Evolutionary conservation across 1,140 invertebrate species (phyloP).

Genomic region (Pteromalus puparum): DNA sequence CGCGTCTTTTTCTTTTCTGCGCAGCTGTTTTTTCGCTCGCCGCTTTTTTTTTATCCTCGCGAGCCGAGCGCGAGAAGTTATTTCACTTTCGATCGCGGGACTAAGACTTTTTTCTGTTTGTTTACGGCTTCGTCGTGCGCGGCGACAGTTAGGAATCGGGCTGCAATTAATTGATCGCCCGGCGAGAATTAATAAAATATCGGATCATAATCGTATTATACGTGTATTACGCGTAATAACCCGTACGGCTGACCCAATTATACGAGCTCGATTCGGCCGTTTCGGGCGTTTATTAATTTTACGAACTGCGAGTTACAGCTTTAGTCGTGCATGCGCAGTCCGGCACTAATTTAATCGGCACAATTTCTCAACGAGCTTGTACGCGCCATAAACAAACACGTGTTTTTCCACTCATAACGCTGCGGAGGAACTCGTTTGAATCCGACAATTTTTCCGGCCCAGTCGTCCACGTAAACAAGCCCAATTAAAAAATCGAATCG

Average conservation of each 20-base stretch:
- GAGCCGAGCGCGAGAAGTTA: conserved; percentile 29
- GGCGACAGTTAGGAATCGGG: not conserved
- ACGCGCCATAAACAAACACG: conserved; percentile 1
- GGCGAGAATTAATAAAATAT: not conserved
- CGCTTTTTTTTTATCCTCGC: not conserved
- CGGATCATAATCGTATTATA: too few species aligned
- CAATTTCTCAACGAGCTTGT: not conserved
- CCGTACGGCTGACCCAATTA: not conserved
- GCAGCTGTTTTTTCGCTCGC: not conserved
- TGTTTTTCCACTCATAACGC: not conserved
- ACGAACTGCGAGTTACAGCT: not conserved
- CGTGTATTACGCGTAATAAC: not conserved
- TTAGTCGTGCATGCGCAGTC: not conserved
- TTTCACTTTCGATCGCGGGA: conserved; percentile 6
- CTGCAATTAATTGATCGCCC: not conserved
- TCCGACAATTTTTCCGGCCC: not conserved
- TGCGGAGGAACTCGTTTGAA: not conserved
- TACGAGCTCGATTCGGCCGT: not conserved
- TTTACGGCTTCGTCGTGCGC: not conserved
- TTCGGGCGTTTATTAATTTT: not conserved
- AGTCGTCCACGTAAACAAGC: not conserved
- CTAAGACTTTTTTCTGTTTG: not conserved
- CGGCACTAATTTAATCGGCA: not conserved
- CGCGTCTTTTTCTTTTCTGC: not conserved
- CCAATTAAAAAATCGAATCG: too few species aligned